A percentile compares a stretch with the other conserved stretches of the same genome.
phyloP scores from a whole-genome alignment of 1,140 invertebrate species.

The Drosophila yakuba region DNA sequence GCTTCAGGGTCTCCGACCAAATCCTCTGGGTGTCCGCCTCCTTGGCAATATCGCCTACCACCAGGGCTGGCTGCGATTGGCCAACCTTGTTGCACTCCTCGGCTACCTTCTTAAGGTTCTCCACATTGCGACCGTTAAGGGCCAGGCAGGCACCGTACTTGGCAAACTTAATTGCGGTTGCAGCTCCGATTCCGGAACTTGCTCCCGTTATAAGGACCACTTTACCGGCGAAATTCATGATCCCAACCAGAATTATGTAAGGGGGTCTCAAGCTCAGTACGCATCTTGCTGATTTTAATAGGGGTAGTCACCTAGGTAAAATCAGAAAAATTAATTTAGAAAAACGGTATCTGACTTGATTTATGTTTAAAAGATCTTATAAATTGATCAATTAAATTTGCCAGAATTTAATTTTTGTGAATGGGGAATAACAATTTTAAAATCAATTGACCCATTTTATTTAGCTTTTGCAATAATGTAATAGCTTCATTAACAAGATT shows the following conservation, averaged over 20 bases:
- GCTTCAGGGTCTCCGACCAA: slow-evolving; percentile 88
- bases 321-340: neutral
- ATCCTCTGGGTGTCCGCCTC: slow-evolving; percentile 91
- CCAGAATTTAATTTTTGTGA: too few relatives aligned
- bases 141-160: slow-evolving; percentile 89
- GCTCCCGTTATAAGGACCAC: slow-evolving; percentile 92
- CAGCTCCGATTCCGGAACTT: slow-evolving; percentile 94
- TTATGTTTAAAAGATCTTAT: neutral
- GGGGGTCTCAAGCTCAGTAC: slow-evolving; percentile 16
- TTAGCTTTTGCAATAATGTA: too few relatives aligned
- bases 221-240: slow-evolving; percentile 88
- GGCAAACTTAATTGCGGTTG: slow-evolving; percentile 92
- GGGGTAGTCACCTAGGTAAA: slow-evolving; percentile 13
- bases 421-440: too few relatives aligned
- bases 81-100: slow-evolving; percentile 82
- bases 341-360: too few relatives aligned
- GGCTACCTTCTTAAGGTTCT: slow-evolving; percentile 60
- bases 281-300: slow-evolving; percentile 29
- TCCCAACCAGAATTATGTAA: slow-evolving; percentile 52
- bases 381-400: too few relatives aligned
- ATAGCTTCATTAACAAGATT: too few relatives aligned
- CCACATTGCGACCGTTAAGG: slow-evolving; percentile 90
- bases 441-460: too few relatives aligned
- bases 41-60: slow-evolving; percentile 89
- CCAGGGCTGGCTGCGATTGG: slow-evolving; percentile 21